A percentile compares a stretch with the other conserved stretches of the same genome.
These are phyloP conservation scores for Phataginus tricuspis DNA, from an alignment of 2,797 vertebrate species.

Conservation along the genomic window DNA sequence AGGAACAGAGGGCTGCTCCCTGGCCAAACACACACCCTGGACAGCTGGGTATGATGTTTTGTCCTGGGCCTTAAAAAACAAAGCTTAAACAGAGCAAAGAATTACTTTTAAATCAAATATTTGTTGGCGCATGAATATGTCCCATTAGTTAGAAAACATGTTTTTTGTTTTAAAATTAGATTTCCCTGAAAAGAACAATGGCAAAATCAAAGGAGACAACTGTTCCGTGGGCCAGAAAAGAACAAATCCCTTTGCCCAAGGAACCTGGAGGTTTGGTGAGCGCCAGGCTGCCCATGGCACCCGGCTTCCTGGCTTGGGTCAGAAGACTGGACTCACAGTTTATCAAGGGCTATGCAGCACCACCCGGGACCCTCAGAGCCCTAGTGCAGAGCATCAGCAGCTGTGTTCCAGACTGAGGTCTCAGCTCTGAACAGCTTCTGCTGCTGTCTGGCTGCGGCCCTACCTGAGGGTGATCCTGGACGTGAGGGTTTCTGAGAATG, in stretches of 20 bases:
- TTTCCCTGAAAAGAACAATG: conserved; percentile 77
- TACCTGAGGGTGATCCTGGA: neutral
- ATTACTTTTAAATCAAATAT: conserved; percentile 69
- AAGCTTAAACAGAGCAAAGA: conserved; percentile 46
- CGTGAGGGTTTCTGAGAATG: neutral
- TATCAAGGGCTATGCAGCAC: neutral
- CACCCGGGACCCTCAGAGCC: neutral
- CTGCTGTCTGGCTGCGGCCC: fast-evolving
- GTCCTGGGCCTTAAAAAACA: conserved; percentile 71
- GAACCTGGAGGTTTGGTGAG: neutral
- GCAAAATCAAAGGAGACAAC: conserved; percentile 65
- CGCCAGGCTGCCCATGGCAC: neutral
- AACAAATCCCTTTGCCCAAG: neutral
- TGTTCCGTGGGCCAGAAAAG: conserved; percentile 52
- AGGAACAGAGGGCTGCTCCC: neutral
- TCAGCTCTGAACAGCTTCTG: neutral
- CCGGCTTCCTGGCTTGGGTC: neutral
- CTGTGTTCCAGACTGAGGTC: fast-evolving
- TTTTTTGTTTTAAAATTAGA: conserved; percentile 77
- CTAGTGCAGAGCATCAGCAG: too few relatives aligned
- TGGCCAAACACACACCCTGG: conserved; percentile 22
- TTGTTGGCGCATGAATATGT: conserved; percentile 57
- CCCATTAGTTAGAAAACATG: conserved; percentile 72
- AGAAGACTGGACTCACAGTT: neutral
- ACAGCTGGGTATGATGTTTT: conserved; percentile 71